A percentile compares a stretch with the other conserved stretches of the same genome.
Evolutionary conservation across 1,140 invertebrate species (phyloP).

Genomic region (Panagrolaimus sp.): DNA sequence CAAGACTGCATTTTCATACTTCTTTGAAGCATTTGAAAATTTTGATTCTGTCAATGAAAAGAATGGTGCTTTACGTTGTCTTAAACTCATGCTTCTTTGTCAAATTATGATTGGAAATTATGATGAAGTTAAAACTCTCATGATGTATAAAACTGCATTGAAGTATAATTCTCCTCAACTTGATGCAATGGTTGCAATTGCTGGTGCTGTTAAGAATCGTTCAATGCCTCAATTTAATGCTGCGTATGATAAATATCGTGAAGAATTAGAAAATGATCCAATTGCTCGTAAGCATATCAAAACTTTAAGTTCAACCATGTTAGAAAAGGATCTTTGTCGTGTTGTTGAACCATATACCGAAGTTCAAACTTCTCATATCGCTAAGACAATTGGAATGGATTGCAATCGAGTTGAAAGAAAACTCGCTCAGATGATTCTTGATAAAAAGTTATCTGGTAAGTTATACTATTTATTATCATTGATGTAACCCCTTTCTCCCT

Average conservation of each 20-base stretch:
- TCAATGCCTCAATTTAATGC: slow-evolving; percentile 81
- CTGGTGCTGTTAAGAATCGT: slow-evolving; percentile 86
- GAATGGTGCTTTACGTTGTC: slow-evolving; percentile 79
- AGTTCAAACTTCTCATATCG: slow-evolving; percentile 78
- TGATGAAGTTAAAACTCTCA: slow-evolving; percentile 89
- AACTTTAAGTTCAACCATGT: slow-evolving; percentile 92
- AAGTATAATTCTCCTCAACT: slow-evolving; percentile 95
- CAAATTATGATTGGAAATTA: slow-evolving; percentile 67
- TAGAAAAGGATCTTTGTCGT: slow-evolving; percentile 95
- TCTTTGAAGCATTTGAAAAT: slow-evolving; percentile 99
- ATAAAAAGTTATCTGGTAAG: slow-evolving; percentile 78
- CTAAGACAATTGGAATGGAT: slow-evolving; percentile 72
- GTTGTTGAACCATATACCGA: slow-evolving; percentile 97
- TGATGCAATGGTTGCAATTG: slow-evolving; percentile 89
- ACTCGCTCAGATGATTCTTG: slow-evolving; percentile 99
- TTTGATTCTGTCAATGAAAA: slow-evolving; percentile 80
- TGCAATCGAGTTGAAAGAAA: slow-evolving; percentile 80
- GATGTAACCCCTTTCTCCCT: too few relatives aligned
- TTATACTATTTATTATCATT: slow-evolving; percentile 23
- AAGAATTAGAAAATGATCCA: slow-evolving; percentile 86
- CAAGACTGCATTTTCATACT: slow-evolving; percentile 99
- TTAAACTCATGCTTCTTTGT: slow-evolving; percentile 97
- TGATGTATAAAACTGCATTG: slow-evolving; percentile 89
- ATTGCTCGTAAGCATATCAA: slow-evolving; percentile 92
- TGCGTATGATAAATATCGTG: slow-evolving; percentile 76